Base-by-base conservation (phyloP, 2,888 invertebrate species). In the Electrophaes corylata region DNA sequence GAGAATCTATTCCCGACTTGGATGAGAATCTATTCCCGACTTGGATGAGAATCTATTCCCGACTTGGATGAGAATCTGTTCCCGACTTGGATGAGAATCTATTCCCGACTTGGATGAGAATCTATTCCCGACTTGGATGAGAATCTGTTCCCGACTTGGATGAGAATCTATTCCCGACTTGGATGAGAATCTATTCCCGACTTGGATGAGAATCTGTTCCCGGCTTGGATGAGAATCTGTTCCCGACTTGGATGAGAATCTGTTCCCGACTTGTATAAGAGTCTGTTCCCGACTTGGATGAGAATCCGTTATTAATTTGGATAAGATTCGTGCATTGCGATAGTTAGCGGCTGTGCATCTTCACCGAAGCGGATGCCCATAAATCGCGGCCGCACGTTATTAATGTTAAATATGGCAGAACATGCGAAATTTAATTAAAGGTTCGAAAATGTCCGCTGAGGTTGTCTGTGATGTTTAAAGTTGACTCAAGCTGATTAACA, bases 401-500 rank as follows among this genome's bases (percentile, higher is more conserved):
- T 80, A 80, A 83, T 87, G 77, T 89, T 90, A 69, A 86, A 78
- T 91, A 91, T 91, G 69, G 91, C 91, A 91, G 91, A 81, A 80
- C 79, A 82, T 67, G 64, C 61, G 79, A 79, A 83, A 90, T 86
- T 81, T 80, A 76, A 72, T 72, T 85, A 90, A 84, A 88, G 86
- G 86, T 86, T 81, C 73, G 91, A 90, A 91, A 91, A 91, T 86
- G 89, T 88, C 89, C 84, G 87, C 87, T 73, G 77, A 80, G 80
- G 81, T 78, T 75, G 79, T 77, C 26, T 29, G 71, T 72, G 83
- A 77, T 79, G 80, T 78, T n/a, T 76, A 64, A 74, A 71, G 73
- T 75, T 76, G 76, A 41, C 35, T 44, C 40, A 31, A 33, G 6
- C 29, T 52, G 12, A 29, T 29, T 10, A 29, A 29, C 3, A 20